Conservation (phyloP, 2,797 vertebrate species). For the Caiman crocodilus region DNA sequence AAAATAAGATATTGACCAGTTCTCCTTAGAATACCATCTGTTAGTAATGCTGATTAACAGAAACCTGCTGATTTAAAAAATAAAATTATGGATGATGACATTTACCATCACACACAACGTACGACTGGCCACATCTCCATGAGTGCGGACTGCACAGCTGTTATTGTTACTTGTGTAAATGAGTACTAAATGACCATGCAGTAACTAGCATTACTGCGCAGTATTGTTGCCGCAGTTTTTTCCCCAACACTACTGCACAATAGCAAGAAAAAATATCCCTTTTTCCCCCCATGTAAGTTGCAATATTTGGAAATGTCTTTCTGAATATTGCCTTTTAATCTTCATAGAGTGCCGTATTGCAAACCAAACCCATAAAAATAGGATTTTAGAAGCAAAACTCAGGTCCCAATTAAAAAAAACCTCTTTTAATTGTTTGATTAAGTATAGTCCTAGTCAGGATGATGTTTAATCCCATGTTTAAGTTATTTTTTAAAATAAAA, state of each 20-base stretch:
- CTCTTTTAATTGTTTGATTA: not conserved
- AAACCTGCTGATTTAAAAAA: conserved; percentile 61
- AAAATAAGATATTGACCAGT: conserved; percentile 58
- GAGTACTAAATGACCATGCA: too few relatives aligned
- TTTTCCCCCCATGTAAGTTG: not conserved
- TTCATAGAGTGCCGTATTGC: not conserved
- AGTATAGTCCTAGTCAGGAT: not conserved
- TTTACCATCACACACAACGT: conserved; percentile 27
- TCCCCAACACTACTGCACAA: too few relatives aligned
- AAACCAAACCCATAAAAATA: accelerated
- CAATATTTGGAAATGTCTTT: not conserved
- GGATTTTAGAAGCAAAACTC: not conserved
- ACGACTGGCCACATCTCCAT: not conserved
- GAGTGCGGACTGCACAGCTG: too few relatives aligned
- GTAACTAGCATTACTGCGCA: too few relatives aligned
- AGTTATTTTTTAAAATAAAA: not conserved
- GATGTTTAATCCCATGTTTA: not conserved
- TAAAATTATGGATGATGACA: conserved; percentile 37
- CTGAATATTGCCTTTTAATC: accelerated
- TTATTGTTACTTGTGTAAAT: too few relatives aligned
- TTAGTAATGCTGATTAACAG: conserved; percentile 42
- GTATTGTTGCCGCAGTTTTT: too few relatives aligned
- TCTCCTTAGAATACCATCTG: conserved; percentile 53
- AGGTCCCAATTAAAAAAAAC: not conserved
- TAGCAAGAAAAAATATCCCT: not conserved